phyloP scores from a whole-genome alignment of 2,113 vertebrate species.

The Carassius gibelio region DNA sequence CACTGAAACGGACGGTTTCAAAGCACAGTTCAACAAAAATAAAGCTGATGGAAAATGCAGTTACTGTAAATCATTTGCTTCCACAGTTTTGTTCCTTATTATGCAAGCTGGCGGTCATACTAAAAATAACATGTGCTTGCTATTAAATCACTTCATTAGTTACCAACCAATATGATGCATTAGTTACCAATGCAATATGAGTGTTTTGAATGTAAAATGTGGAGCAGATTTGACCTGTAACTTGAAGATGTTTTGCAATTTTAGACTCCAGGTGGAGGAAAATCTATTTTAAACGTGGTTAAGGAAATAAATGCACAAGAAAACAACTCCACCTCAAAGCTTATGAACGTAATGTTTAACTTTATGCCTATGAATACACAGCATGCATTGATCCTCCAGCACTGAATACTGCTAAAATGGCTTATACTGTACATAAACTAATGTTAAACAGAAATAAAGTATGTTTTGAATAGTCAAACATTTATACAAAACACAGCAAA shows the following conservation, averaged over 20 bases:
- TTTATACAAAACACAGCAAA: no score
- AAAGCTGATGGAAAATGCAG: not conserved
- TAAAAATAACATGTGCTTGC: not conserved
- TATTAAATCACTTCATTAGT: not conserved
- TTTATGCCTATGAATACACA: not conserved
- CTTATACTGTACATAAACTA: no score
- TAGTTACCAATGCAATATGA: no score
- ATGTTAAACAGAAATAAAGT: no score
- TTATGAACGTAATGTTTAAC: not conserved
- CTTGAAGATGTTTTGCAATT: not conserved
- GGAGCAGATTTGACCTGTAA: not conserved
- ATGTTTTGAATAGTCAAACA: no score
- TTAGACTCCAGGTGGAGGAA: not conserved
- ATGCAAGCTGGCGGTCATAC: not conserved
- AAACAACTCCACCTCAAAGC: not conserved
- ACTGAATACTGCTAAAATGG: not conserved
- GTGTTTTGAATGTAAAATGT: not conserved
- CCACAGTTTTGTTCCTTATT: not conserved
- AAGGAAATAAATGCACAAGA: not conserved
- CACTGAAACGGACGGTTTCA: not conserved
- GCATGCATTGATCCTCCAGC: no score
- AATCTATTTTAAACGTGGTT: not conserved
- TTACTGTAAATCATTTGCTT: not conserved
- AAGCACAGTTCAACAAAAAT: not conserved
- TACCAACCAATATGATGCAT: not conserved